Conservation (phyloP, 2,797 vertebrate genomes). For the Pampus argenteus region DNA sequence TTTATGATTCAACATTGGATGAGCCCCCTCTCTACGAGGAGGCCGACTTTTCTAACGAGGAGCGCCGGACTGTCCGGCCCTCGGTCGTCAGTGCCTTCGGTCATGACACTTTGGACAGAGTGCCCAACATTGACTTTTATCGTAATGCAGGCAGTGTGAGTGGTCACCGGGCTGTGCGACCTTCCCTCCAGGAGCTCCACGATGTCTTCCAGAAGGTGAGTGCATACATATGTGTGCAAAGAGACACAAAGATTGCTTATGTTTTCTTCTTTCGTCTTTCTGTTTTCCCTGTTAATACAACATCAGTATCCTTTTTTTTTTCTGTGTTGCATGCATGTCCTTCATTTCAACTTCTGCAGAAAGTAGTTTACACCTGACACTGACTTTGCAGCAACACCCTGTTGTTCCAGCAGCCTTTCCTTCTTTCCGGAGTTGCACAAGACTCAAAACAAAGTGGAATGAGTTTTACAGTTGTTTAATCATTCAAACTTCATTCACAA, state of each 20-base stretch:
- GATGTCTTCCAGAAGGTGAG: conserved; percentile 95
- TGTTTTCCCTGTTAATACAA: background rate
- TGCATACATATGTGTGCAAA: background rate
- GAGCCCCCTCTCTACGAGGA: conserved; percentile 89
- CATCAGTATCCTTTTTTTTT: background rate
- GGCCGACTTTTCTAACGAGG: conserved; percentile 81
- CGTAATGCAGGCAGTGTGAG: conserved; percentile 94
- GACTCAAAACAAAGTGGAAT: conserved; percentile 14
- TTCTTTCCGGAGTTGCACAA: conserved; percentile 15
- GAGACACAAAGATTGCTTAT: too few relatives aligned
- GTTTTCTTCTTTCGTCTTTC: background rate
- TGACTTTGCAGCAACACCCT: conserved; percentile 7
- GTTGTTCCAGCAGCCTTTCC: background rate
- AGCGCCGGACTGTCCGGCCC: conserved; percentile 84
- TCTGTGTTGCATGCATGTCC: conserved; percentile 12
- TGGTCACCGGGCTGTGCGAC: conserved; percentile 89
- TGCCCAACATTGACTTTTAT: conserved; percentile 97
- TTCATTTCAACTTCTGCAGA: conserved; percentile 37
- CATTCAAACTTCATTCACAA: conserved; percentile 23
- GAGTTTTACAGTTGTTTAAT: conserved; percentile 31
- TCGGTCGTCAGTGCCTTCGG: conserved; percentile 92
- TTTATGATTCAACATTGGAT: conserved; percentile 76
- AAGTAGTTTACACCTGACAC: conserved; percentile 4
- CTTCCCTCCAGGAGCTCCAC: conserved; percentile 96
- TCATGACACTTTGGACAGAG: conserved; percentile 93